Percentiles rank a stretch among this genome's conserved stretches.
Evolutionary conservation across 2,888 invertebrate species (phyloP).

Genomic region (Synanthedon myopaeformis): DNA sequence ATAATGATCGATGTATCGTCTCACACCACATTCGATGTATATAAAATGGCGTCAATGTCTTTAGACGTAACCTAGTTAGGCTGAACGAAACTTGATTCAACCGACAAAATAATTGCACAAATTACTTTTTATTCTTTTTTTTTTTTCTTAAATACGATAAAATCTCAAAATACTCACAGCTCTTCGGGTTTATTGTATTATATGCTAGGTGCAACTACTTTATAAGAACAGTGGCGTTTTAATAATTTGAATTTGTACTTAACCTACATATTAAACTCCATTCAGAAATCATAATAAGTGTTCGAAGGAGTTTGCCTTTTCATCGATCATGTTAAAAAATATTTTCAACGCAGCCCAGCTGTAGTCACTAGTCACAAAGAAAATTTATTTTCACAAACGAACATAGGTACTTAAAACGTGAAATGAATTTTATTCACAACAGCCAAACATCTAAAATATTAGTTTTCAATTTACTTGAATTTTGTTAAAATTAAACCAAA

Average conservation of each 20-base stretch:
- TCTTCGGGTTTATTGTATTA: constrained; percentile 68
- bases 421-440: background rate
- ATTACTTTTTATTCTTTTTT: constrained; percentile 28
- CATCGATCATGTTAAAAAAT: background rate
- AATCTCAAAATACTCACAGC: constrained; percentile 71
- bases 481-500: background rate
- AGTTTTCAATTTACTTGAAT: background rate
- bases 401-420: background rate
- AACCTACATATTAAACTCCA: constrained; percentile 58
- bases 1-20: background rate
- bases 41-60: constrained; percentile 36
- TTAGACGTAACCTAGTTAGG: constrained; percentile 59
- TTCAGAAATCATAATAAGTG: constrained; percentile 29
- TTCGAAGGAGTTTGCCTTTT: constrained; percentile 15
- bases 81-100: constrained; percentile 57
- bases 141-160: constrained; percentile 66
- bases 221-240: constrained; percentile 69
- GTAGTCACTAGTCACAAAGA: background rate
- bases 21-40: constrained; percentile 36
- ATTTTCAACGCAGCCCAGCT: background rate
- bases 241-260: constrained; percentile 69
- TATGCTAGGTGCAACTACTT: constrained; percentile 69
- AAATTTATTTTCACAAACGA: background rate
- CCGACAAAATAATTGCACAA: constrained; percentile 45
- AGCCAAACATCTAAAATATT: background rate